Evolutionary conservation across 2,113 vertebrate species (phyloP).

Genomic region (Heptranchias perlo): DNA sequence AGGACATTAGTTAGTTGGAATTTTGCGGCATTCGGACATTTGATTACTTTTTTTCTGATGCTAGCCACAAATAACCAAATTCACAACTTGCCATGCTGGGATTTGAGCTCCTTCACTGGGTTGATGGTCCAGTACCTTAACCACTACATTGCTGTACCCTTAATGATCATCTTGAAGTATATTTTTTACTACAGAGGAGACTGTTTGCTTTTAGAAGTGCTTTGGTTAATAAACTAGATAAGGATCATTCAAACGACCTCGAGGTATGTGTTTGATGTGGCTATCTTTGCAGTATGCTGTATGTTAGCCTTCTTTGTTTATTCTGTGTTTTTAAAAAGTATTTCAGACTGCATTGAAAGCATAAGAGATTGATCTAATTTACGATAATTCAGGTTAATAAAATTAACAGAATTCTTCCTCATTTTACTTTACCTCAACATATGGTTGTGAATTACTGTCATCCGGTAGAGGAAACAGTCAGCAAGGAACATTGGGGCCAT

Average conservation of each 20-base stretch:
- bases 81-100: not conserved
- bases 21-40: not conserved
- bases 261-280: not conserved
- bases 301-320: not conserved
- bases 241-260: conserved; percentile 25
- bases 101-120: not conserved
- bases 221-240: conserved; percentile 35
- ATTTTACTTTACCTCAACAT: not conserved
- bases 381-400: not conserved
- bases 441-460: conserved; percentile 4
- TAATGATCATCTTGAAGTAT: not conserved
- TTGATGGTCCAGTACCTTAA: not conserved
- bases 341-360: not conserved
- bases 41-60: not conserved
- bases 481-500: not conserved
- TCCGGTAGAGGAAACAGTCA: conserved; percentile 1
- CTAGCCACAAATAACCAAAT: not conserved
- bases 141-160: not conserved
- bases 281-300: not conserved
- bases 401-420: not conserved
- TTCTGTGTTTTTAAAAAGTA: not conserved
- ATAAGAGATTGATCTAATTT: conserved; percentile 3
- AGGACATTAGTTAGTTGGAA: not conserved
- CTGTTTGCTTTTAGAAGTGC: conserved; percentile 33
- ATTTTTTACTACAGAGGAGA: not conserved